Percentiles rank a stretch among this genome's conserved stretches.
Conservation (phyloP, 2,888 invertebrate species). For the Andrena praecox region DNA sequence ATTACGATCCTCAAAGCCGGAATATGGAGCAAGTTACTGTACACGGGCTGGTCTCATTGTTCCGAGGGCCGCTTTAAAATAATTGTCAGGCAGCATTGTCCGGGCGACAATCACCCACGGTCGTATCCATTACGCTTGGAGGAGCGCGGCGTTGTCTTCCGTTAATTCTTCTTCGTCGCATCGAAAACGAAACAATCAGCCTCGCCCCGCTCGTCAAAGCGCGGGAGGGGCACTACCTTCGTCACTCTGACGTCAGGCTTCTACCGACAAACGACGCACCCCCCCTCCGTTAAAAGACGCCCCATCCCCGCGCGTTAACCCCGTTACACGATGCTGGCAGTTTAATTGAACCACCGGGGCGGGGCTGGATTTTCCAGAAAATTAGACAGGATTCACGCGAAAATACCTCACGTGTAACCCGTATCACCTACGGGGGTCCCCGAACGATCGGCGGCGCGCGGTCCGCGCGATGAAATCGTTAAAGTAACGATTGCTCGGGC, state of each 20-base stretch:
- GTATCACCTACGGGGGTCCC: constrained; percentile 38
- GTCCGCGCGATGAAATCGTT: constrained; percentile 21
- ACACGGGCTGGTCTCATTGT: constrained; percentile 47
- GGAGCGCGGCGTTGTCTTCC: constrained; percentile 37
- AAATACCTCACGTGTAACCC: constrained; percentile 50
- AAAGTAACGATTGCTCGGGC: not conserved
- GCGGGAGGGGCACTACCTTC: not conserved
- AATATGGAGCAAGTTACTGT: constrained; percentile 57
- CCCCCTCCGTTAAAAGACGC: not conserved
- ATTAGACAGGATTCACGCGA: constrained; percentile 49
- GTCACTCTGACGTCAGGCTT: constrained; percentile 1
- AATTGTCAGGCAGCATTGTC: constrained; percentile 62
- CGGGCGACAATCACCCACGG: constrained; percentile 49
- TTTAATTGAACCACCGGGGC: constrained; percentile 44
- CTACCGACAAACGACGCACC: not conserved
- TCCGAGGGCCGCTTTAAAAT: constrained; percentile 59
- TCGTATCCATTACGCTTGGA: constrained; percentile 54
- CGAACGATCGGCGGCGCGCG: constrained; percentile 35
- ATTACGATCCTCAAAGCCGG: constrained; percentile 54
- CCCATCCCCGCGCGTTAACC: not conserved
- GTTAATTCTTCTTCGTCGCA: constrained; percentile 41
- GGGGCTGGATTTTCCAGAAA: constrained; percentile 45
- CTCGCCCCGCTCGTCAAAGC: not conserved
- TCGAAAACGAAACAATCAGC: constrained; percentile 41
- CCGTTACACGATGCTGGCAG: constrained; percentile 25